These are phyloP conservation scores for Drosophila monieri DNA, from an alignment of 2,888 invertebrate species.

Conservation along the genomic window DNA sequence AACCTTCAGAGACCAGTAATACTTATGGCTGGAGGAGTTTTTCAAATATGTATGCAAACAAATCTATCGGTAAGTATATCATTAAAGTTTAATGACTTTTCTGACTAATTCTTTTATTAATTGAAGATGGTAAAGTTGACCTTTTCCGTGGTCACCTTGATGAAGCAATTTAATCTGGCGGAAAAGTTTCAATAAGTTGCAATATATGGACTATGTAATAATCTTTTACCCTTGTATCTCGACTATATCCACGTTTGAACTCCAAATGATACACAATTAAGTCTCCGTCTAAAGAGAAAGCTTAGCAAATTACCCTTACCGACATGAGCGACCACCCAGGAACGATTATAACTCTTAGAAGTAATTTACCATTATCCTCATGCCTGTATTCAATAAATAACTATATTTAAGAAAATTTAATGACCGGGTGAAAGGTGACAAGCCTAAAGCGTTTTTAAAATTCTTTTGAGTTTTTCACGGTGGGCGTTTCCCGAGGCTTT, in stretches of 20 bases:
- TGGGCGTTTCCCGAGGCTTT: no score
- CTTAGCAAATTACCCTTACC: no score
- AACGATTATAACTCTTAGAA: not conserved
- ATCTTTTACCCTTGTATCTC: not conserved
- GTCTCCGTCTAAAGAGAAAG: not conserved
- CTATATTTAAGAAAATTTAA: no score
- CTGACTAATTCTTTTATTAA: not conserved
- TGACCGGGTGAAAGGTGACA: no score
- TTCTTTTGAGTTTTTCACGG: no score
- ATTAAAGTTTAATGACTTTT: not conserved
- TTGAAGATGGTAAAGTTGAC: conserved; percentile 62
- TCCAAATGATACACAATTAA: not conserved
- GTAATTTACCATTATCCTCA: not conserved
- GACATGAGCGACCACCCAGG: no score
- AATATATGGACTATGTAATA: no score
- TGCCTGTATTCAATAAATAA: no score
- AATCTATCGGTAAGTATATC: conserved; percentile 56
- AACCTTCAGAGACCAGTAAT: conserved; percentile 60
- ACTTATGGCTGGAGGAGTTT: conserved; percentile 59
- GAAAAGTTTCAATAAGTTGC: conserved; percentile 45
- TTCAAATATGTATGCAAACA: conserved; percentile 54
- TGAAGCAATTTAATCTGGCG: conserved; percentile 58
- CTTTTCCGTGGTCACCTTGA: conserved; percentile 59
- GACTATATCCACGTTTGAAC: not conserved
- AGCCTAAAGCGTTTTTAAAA: no score